phyloP scores from a whole-genome alignment of 2,888 invertebrate genomes.

The Meteorus colon region DNA sequence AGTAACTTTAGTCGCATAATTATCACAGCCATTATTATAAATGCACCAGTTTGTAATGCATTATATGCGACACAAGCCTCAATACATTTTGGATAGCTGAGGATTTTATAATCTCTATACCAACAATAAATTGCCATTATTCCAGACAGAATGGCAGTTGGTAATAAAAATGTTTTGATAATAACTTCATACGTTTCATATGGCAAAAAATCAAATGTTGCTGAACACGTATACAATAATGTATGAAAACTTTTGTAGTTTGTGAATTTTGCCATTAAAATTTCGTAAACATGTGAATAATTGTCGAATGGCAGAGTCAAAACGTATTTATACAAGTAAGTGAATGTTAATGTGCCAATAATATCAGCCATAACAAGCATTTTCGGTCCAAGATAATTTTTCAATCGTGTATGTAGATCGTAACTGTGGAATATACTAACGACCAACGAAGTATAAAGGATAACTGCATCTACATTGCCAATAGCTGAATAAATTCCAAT shows the following conservation, averaged over 20 bases:
- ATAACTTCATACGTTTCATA: slow-evolving; percentile 75
- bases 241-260: slow-evolving; percentile 84
- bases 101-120: slow-evolving; percentile 63
- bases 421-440: slow-evolving; percentile 62
- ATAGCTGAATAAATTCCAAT: slow-evolving; percentile 59
- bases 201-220: slow-evolving; percentile 84
- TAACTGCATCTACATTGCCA: slow-evolving; percentile 75
- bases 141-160: slow-evolving; percentile 75
- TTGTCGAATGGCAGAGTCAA: slow-evolving; percentile 68
- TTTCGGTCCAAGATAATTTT: slow-evolving; percentile 45
- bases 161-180: slow-evolving; percentile 77
- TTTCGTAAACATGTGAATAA: slow-evolving; percentile 83
- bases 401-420: slow-evolving; percentile 46
- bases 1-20: slow-evolving; percentile 87
- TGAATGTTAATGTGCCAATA: slow-evolving; percentile 56
- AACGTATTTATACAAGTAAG: slow-evolving; percentile 58
- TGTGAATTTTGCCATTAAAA: slow-evolving; percentile 82
- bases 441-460: slow-evolving; percentile 75
- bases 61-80: slow-evolving; percentile 81
- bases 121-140: slow-evolving; percentile 72
- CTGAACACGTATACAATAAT: slow-evolving; percentile 84
- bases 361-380: slow-evolving; percentile 55
- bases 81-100: slow-evolving; percentile 70
- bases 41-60: slow-evolving; percentile 82
- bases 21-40: slow-evolving; percentile 82